These are phyloP conservation scores for Pseudochirops corinnae DNA, from an alignment of 2,797 vertebrate genomes.

Conservation along the genomic window DNA sequence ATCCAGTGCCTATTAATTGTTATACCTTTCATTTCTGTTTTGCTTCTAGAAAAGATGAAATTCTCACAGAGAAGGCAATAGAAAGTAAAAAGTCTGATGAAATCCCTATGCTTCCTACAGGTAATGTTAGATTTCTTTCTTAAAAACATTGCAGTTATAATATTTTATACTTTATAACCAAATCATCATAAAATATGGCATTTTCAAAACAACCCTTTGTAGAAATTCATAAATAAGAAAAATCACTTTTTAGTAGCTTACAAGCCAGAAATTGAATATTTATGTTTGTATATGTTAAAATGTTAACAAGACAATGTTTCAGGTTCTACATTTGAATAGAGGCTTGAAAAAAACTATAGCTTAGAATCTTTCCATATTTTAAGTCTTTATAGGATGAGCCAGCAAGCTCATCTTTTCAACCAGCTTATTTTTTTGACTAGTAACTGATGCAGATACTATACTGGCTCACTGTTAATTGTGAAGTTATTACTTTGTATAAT, in stretches of 20 bases:
- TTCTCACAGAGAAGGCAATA: constrained; percentile 74
- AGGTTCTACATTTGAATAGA: background rate
- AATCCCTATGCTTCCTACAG: constrained; percentile 74
- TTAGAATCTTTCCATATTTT: constrained; percentile 43
- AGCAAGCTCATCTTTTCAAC: constrained; percentile 17
- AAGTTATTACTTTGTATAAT: background rate
- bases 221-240: constrained; percentile 6
- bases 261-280: constrained; percentile 34
- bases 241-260: constrained; percentile 36
- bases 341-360: background rate
- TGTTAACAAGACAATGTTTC: background rate
- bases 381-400: background rate
- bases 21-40: constrained; percentile 67
- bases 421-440: background rate
- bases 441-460: background rate
- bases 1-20: constrained; percentile 13
- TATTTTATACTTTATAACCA: constrained; percentile 31
- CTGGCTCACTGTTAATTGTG: constrained; percentile 41
- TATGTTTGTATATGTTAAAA: constrained; percentile 1
- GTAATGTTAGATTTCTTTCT: constrained; percentile 74
- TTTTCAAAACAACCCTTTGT: constrained; percentile 46
- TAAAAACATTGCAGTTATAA: background rate
- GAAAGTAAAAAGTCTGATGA: constrained; percentile 72
- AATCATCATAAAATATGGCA: background rate
- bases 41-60: constrained; percentile 83